These are phyloP conservation scores for Drosophila asahinai DNA, from an alignment of 1,140 invertebrate species.

Conservation along the genomic window DNA sequence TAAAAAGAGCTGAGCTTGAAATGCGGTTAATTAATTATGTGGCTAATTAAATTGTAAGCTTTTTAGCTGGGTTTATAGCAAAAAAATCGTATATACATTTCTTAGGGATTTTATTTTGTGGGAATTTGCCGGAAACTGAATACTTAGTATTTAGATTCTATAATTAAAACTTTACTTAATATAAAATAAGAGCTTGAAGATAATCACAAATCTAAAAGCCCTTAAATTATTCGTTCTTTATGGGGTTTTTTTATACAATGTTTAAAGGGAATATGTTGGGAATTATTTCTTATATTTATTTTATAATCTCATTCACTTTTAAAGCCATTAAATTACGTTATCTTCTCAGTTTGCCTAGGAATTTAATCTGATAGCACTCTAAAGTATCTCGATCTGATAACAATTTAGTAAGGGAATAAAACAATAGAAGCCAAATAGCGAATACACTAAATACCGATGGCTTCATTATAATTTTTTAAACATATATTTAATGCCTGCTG, in stretches of 20 bases:
- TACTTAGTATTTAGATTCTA: too few relatives aligned
- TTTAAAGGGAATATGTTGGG: not conserved
- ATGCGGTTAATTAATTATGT: constrained; percentile 17
- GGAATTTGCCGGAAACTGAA: not conserved
- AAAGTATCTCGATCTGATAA: not conserved
- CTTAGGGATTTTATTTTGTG: not conserved
- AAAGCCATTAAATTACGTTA: not conserved
- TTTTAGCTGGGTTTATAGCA: not conserved
- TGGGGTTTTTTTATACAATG: not conserved
- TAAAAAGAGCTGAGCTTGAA: constrained; percentile 18
- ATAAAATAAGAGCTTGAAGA: too few relatives aligned
- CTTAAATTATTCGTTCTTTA: too few relatives aligned
- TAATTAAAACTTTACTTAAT: too few relatives aligned
- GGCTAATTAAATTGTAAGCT: constrained; percentile 10
- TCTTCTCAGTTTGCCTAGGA: not conserved
- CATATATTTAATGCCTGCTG: constrained; percentile 78
- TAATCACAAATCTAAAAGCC: too few relatives aligned
- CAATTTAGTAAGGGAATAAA: constrained; percentile 17
- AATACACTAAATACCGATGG: constrained; percentile 14
- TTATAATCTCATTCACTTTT: not conserved
- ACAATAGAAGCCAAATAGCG: constrained; percentile 19
- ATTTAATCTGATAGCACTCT: not conserved
- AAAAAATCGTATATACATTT: not conserved
- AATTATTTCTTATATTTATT: not conserved
- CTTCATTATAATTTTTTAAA: constrained; percentile 77